Conservation (phyloP, 2,888 invertebrate genomes). For the Petrophora chlorosata region DNA sequence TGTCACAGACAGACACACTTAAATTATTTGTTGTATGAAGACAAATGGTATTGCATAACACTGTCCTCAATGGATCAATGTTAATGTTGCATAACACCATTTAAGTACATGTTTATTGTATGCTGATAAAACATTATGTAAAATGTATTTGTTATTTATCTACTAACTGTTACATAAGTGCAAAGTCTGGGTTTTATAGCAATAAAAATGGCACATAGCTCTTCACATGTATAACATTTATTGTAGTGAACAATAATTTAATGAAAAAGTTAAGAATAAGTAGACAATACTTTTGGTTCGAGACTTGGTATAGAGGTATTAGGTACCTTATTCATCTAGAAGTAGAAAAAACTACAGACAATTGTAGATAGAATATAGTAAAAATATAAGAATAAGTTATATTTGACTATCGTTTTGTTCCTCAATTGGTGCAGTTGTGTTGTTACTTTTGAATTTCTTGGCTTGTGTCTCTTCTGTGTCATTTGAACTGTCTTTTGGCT, state of each 20-base stretch:
- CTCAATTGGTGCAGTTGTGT: slow-evolving; percentile 46
- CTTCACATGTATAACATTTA: slow-evolving; percentile 47
- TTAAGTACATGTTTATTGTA: slow-evolving; percentile 14
- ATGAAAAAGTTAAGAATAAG: slow-evolving; percentile 47
- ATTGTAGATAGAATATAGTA: slow-evolving; percentile 43
- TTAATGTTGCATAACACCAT: slow-evolving; percentile 43
- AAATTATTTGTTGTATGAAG: no score
- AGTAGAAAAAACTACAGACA: slow-evolving; percentile 53
- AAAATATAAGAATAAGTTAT: slow-evolving; percentile 49
- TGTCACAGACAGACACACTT: no score
- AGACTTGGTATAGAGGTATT: slow-evolving; percentile 68
- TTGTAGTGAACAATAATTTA: slow-evolving; percentile 48
- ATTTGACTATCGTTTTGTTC: slow-evolving; percentile 55
- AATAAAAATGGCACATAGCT: slow-evolving; percentile 31
- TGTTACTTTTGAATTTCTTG: slow-evolving; percentile 71
- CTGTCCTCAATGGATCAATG: slow-evolving; percentile 26
- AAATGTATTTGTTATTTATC: neutral
- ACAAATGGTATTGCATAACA: slow-evolving; percentile 34
- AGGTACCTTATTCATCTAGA: slow-evolving; percentile 62
- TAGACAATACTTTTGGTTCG: slow-evolving; percentile 68
- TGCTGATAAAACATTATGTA: slow-evolving; percentile 12
- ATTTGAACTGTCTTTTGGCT: slow-evolving; percentile 56
- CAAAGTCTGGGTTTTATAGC: slow-evolving; percentile 1
- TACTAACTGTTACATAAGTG: no score
- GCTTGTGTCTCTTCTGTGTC: slow-evolving; percentile 70